These are phyloP conservation scores for Archips xylosteana DNA, from an alignment of 2,888 invertebrate species.

Conservation along the genomic window DNA sequence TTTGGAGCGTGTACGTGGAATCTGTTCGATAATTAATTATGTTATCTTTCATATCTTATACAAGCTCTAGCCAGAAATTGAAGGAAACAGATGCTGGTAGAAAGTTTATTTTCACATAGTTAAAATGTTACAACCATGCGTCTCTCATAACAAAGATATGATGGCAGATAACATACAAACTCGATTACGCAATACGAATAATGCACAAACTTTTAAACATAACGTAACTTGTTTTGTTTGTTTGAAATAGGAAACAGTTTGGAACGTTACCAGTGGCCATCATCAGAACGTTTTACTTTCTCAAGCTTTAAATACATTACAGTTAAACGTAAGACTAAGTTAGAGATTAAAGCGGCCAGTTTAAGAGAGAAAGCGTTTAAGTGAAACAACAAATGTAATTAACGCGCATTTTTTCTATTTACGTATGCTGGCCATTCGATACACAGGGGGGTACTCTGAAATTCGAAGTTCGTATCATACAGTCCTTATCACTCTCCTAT, in stretches of 20 bases:
- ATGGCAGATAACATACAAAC: slow-evolving; percentile 34
- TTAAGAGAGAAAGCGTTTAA: slow-evolving; percentile 33
- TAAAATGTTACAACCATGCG: slow-evolving; percentile 26
- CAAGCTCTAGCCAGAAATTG: background rate
- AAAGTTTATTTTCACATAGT: slow-evolving; percentile 32
- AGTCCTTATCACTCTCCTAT: too few relatives aligned
- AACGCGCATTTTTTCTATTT: slow-evolving; percentile 37
- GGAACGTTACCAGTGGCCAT: slow-evolving; percentile 1
- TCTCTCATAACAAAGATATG: slow-evolving; percentile 26
- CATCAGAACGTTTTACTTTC: slow-evolving; percentile 31
- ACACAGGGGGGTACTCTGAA: background rate
- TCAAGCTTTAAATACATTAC: slow-evolving; percentile 15
- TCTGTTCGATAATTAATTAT: background rate
- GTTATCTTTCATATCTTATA: background rate
- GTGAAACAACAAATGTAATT: slow-evolving; percentile 30
- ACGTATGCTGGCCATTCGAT: slow-evolving; percentile 19
- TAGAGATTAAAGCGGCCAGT: slow-evolving; percentile 23
- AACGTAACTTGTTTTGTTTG: slow-evolving; percentile 29
- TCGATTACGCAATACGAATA: slow-evolving; percentile 30
- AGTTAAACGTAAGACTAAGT: slow-evolving; percentile 8
- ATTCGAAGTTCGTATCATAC: too few relatives aligned
- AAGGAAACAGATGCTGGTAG: background rate
- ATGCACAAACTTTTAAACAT: slow-evolving; percentile 30
- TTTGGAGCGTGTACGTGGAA: background rate
- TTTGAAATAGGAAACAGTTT: slow-evolving; percentile 18